phyloP scores from a whole-genome alignment of 2,888 invertebrate species.

The Argyresthia albistria region DNA sequence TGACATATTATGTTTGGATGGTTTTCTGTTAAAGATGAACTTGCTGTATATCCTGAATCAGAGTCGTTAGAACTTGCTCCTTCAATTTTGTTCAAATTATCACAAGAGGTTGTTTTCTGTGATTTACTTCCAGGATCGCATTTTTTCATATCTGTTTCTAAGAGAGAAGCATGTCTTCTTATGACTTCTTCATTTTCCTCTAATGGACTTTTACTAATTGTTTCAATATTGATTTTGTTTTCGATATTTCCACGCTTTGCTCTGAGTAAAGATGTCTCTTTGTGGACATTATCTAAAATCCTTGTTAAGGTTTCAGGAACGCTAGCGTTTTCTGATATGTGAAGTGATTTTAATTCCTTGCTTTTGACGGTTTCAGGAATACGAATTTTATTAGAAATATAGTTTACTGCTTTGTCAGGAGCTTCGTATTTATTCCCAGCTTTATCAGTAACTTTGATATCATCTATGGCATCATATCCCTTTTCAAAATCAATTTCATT shows the following conservation, averaged over 20 bases:
- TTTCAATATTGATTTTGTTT: slow-evolving; percentile 4
- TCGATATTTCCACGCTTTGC: slow-evolving; percentile 8
- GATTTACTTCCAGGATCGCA: background rate
- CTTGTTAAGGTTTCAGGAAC: slow-evolving; percentile 3
- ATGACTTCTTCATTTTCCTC: background rate
- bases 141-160: too few species aligned
- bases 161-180: background rate
- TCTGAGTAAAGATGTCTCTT: slow-evolving; percentile 33
- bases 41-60: slow-evolving; percentile 41
- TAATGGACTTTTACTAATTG: background rate
- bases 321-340: too few species aligned
- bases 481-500: slow-evolving; percentile 8
- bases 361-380: background rate
- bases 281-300: slow-evolving; percentile 26
- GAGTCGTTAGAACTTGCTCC: slow-evolving; percentile 34
- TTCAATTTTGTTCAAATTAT: slow-evolving; percentile 23
- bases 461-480: background rate
- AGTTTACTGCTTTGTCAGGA: background rate
- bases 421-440: background rate
- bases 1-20: too few species aligned
- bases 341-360: background rate
- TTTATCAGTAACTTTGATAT: background rate
- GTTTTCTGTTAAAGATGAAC: slow-evolving; percentile 13
- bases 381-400: background rate
- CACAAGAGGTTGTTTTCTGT: background rate